Evolutionary conservation across 1,140 invertebrate species (phyloP).

Genomic region (Drosophila repleta): DNA sequence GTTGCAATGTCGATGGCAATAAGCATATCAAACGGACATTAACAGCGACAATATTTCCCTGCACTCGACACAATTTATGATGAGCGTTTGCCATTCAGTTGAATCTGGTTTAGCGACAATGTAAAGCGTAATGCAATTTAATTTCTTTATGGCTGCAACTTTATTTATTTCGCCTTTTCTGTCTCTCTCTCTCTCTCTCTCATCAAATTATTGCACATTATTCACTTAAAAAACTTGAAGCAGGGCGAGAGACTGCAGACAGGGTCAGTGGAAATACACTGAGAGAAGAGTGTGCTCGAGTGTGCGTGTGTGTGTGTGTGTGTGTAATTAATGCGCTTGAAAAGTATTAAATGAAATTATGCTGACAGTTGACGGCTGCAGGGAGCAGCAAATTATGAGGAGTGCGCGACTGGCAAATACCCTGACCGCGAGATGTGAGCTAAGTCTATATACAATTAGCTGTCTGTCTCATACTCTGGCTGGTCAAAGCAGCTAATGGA

Average conservation of each 20-base stretch:
- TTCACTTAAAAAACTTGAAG: constrained; percentile 30
- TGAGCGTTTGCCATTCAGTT: constrained; percentile 26
- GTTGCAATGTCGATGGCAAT: constrained; percentile 28
- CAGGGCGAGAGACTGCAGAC: background rate
- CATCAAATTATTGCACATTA: constrained; percentile 20
- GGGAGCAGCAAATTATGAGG: background rate
- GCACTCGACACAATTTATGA: constrained; percentile 40
- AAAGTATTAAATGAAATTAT: constrained; percentile 38
- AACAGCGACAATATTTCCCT: constrained; percentile 36
- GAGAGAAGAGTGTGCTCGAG: background rate
- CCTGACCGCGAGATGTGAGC: background rate
- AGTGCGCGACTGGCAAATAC: background rate
- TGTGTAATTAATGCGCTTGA: constrained; percentile 41
- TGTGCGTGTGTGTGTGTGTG: background rate
- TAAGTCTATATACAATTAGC: too few relatives aligned
- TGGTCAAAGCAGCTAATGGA: too few relatives aligned
- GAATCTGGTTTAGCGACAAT: constrained; percentile 5
- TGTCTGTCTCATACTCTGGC: too few relatives aligned
- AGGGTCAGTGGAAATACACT: background rate
- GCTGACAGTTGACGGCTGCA: constrained; percentile 13
- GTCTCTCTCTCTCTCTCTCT: constrained; percentile 12
- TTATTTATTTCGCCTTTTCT: constrained; percentile 3
- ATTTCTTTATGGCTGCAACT: constrained; percentile 30
- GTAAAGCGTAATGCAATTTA: constrained; percentile 27
- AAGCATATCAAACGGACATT: constrained; percentile 36